Evolutionary conservation across 1,140 invertebrate genomes (phyloP).

Genomic region (Lucilia cuprina): DNA sequence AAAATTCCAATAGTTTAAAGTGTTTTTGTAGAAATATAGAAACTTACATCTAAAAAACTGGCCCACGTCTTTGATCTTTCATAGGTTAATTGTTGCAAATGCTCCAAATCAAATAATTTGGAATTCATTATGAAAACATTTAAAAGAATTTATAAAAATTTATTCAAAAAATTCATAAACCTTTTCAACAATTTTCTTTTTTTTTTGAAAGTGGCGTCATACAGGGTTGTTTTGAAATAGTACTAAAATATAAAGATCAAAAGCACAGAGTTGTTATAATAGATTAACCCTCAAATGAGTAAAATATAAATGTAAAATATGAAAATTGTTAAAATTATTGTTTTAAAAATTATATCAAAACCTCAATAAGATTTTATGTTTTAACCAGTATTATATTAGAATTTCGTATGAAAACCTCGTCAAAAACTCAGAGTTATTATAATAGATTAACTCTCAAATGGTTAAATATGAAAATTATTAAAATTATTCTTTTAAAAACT

Average conservation of each 20-base stretch:
- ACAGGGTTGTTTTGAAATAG: not conserved
- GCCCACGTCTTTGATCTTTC: constrained; percentile 35
- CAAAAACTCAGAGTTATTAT: too few relatives aligned
- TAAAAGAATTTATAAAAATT: not conserved
- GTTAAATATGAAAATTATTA: too few relatives aligned
- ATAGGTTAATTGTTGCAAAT: constrained; percentile 19
- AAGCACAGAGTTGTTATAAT: not conserved
- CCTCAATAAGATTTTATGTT: too few relatives aligned
- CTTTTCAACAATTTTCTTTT: not conserved
- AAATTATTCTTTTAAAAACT: too few relatives aligned
- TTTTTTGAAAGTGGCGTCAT: constrained; percentile 7
- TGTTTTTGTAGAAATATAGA: not conserved
- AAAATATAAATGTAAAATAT: too few relatives aligned
- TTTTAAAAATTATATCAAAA: too few relatives aligned
- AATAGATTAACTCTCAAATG: too few relatives aligned
- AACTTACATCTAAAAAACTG: constrained; percentile 31
- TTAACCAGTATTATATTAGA: too few relatives aligned
- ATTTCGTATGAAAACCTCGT: too few relatives aligned
- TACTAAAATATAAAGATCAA: not conserved
- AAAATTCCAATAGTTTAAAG: not conserved
- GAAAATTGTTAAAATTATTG: too few relatives aligned
- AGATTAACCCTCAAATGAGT: not conserved
- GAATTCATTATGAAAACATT: not conserved
- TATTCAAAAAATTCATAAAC: not conserved
- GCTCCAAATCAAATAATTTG: constrained; percentile 11